Evolutionary conservation across 1,140 invertebrate species (phyloP).

Genomic region (Polypedilum pembai): DNA sequence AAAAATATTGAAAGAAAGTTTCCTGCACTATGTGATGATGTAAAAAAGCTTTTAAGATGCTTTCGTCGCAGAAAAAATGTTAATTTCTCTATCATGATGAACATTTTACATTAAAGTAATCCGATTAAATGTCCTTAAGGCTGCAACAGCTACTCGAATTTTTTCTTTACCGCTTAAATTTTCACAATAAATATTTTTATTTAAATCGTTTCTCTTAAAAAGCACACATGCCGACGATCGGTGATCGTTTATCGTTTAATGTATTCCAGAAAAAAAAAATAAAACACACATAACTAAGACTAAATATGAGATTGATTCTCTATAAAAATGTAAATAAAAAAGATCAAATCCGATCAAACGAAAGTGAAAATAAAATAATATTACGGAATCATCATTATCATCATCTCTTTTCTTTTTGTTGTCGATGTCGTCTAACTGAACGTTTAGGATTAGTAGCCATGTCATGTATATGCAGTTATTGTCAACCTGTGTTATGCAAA

Average conservation of each 20-base stretch:
- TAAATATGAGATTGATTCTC: not conserved
- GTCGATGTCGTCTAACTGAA: too few species aligned
- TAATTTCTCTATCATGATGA: not conserved
- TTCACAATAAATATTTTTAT: not conserved
- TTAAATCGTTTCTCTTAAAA: not conserved
- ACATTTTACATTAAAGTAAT: slow-evolving; percentile 8
- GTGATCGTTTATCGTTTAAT: not conserved
- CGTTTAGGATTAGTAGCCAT: too few species aligned
- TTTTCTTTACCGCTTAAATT: not conserved
- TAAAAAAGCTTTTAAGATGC: slow-evolving; percentile 5
- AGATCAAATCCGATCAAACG: not conserved
- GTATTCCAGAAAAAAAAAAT: not conserved
- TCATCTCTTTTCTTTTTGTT: not conserved
- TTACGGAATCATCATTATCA: not conserved
- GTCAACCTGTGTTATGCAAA: too few species aligned
- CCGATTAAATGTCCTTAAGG: slow-evolving; percentile 3
- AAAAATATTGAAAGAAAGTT: slow-evolving; percentile 14
- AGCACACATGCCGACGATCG: not conserved
- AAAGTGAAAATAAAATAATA: slow-evolving; percentile 19
- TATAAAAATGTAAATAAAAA: not conserved
- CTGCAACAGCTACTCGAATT: too few species aligned
- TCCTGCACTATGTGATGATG: slow-evolving; percentile 11
- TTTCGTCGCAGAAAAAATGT: not conserved
- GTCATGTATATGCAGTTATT: too few species aligned
- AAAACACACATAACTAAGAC: not conserved